A percentile compares a stretch with the other conserved stretches of the same genome.
Evolutionary conservation across 2,113 vertebrate genomes (phyloP).

Genomic region (Datnioides undecimradiatus): DNA sequence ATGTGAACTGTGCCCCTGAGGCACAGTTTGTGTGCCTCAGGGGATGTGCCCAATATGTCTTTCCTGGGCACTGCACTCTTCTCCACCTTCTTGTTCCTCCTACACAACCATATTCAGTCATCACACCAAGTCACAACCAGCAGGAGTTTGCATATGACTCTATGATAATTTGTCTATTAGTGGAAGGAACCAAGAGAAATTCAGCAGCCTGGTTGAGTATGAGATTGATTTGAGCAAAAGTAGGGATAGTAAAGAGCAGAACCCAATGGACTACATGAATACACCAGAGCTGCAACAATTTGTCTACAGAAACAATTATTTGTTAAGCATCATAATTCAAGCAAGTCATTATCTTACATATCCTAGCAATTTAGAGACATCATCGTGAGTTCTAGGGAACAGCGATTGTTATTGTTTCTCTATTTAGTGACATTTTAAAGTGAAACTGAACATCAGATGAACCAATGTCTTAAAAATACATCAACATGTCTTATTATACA

Average conservation of each 20-base stretch:
- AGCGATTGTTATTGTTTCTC: too few species aligned
- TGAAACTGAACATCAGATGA: background rate
- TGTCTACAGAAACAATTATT: background rate
- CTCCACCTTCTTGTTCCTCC: conserved; percentile 23
- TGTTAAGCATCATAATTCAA: background rate
- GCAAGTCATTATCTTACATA: background rate
- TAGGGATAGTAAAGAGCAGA: background rate
- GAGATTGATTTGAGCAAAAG: background rate
- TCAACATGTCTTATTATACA: too few species aligned
- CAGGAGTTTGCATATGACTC: conserved; percentile 25
- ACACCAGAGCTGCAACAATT: background rate
- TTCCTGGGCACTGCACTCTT: conserved; percentile 3
- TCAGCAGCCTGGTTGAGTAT: background rate
- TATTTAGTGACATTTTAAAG: background rate
- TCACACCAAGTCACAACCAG: conserved; percentile 23
- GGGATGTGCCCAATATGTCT: conserved; percentile 28
- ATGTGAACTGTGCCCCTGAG: conserved; percentile 31
- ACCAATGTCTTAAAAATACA: background rate
- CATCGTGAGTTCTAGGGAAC: background rate
- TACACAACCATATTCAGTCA: conserved; percentile 18
- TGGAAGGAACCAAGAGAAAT: background rate
- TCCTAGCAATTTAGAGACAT: background rate
- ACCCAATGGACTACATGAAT: background rate
- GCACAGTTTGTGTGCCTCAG: conserved; percentile 46
- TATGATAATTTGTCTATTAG: conserved; percentile 12